Percentiles rank a stretch among this genome's conserved stretches.
Conservation (phyloP, 2,113 vertebrate species). For the Pseudopipra pipra region DNA sequence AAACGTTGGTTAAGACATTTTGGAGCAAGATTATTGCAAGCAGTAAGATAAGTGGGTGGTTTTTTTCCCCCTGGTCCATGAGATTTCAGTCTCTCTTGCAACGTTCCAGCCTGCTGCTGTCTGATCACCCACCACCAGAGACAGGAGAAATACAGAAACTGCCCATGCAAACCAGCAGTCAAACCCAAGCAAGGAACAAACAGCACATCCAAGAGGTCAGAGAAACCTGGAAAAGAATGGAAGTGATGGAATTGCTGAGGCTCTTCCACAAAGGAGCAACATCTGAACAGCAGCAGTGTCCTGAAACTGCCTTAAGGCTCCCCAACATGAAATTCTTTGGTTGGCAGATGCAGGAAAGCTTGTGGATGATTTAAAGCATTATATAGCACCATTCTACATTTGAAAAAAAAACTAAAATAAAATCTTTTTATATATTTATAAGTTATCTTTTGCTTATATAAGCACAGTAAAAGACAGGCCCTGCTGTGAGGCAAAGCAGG, state of each 20-base stretch:
- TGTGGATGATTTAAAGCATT: not conserved
- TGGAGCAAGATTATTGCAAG: not conserved
- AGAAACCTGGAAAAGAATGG: not conserved
- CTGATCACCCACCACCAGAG: not conserved
- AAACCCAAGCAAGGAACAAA: not conserved
- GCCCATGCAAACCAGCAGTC: not conserved
- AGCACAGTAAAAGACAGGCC: not conserved
- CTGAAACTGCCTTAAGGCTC: not conserved
- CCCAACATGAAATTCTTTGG: not conserved
- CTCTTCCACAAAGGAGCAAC: not conserved
- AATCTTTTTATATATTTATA: not conserved
- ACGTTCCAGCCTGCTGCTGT: not conserved
- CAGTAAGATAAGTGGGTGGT: not conserved
- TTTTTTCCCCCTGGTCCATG: not conserved
- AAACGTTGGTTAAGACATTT: not conserved
- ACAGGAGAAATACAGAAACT: not conserved
- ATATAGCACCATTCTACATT: accelerated
- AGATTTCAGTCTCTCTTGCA: not conserved
- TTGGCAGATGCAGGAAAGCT: not conserved
- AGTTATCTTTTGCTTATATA: not conserved
- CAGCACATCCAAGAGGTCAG: not conserved
- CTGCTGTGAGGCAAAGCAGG: not conserved
- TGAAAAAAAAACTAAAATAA: not conserved
- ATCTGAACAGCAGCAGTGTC: not conserved
- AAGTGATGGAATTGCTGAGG: not conserved